Evolutionary conservation across 2,888 invertebrate genomes (phyloP).

Genomic region (Steinernema scapterisci): DNA sequence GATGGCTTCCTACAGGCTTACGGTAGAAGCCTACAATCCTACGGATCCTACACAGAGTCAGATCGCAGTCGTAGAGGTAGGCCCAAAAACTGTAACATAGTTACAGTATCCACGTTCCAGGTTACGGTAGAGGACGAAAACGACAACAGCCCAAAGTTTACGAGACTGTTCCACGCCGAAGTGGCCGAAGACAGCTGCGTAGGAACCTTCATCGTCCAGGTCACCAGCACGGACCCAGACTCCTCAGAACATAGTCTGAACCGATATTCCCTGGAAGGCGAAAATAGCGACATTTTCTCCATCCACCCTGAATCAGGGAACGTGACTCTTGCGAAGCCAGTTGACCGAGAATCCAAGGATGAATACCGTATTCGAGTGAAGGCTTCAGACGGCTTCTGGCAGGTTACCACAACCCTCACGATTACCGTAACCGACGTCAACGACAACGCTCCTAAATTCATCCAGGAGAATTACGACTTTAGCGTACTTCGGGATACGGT

Average conservation of each 20-base stretch:
- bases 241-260: neutral
- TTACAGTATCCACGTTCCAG: constrained; percentile 8
- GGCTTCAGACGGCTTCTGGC: constrained; percentile 51
- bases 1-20: constrained; percentile 76
- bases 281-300: constrained; percentile 7
- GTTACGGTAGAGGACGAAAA: constrained; percentile 80
- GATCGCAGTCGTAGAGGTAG: constrained; percentile 81
- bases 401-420: constrained; percentile 75
- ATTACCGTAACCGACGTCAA: constrained; percentile 88
- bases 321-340: constrained; percentile 4
- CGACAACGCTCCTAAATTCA: constrained; percentile 89
- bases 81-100: too few species aligned
- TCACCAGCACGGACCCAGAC: constrained; percentile 31
- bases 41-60: constrained; percentile 79
- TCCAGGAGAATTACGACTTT: constrained; percentile 10
- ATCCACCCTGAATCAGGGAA: constrained; percentile 27
- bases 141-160: constrained; percentile 88
- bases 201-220: constrained; percentile 25
- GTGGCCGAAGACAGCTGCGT: constrained; percentile 46
- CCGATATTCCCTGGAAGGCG: constrained; percentile 32
- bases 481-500: constrained; percentile 8
- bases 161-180: constrained; percentile 49
- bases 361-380: constrained; percentile 50
- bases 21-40: constrained; percentile 86
- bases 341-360: constrained; percentile 32